Conservation (phyloP, 2,888 invertebrate genomes). For the Ommatoiulus sabulosus region DNA sequence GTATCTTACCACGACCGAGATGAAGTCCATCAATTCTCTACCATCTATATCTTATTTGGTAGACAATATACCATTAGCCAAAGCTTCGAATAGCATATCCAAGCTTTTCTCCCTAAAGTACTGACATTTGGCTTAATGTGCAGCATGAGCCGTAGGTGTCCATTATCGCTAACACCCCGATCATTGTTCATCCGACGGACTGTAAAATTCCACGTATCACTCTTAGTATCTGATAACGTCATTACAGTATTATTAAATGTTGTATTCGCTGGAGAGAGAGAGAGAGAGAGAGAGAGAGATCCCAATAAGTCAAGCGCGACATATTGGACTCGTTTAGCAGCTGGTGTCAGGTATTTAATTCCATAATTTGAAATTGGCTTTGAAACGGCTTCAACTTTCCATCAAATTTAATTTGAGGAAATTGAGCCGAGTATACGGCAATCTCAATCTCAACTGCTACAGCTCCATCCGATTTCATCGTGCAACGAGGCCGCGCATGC, state of each 20-base stretch:
- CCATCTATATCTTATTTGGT: not conserved
- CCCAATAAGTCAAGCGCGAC: conserved; percentile 2
- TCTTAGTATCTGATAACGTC: conserved; percentile 31
- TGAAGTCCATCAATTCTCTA: not conserved
- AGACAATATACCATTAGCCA: not conserved
- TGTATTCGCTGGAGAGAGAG: not conserved
- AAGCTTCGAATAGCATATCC: not conserved
- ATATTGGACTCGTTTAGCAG: conserved; percentile 27
- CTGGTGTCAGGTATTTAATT: conserved; percentile 44
- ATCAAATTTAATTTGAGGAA: conserved; percentile 29
- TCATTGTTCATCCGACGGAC: conserved; percentile 20
- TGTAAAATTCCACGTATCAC: not conserved
- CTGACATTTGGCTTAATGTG: not conserved
- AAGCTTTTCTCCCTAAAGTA: not conserved
- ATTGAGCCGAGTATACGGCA: not conserved
- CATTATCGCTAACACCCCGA: conserved; percentile 6
- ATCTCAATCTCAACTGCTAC: not conserved
- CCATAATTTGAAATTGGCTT: conserved; percentile 32
- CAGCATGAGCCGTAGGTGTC: not conserved
- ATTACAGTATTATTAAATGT: conserved; percentile 41
- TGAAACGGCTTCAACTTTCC: conserved; percentile 45
- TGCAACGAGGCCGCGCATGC: not conserved
- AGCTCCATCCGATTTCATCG: not conserved
- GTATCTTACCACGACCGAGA: not conserved
- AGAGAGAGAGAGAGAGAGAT: not conserved